phyloP scores from a whole-genome alignment of 2,113 vertebrate species.

The Marcusenius ussheri region DNA sequence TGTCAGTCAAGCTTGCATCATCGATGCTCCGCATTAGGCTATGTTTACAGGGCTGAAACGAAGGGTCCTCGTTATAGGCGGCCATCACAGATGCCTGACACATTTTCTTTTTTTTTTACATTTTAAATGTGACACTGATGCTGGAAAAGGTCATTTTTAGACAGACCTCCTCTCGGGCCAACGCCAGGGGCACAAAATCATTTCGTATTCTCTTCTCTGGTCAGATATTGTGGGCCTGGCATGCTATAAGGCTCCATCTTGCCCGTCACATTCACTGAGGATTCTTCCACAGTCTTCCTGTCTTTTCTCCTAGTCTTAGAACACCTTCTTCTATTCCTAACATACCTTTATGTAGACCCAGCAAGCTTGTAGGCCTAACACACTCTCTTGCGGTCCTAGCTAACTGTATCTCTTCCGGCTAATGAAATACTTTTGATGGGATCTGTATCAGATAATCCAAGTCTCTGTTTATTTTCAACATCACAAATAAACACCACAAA shows the following conservation, averaged over 20 bases:
- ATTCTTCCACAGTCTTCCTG: not conserved
- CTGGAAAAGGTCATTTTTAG: not conserved
- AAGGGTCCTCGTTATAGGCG: not conserved
- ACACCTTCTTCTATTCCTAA: not conserved
- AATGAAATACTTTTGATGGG: conserved; percentile 19
- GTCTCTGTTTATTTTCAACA: not conserved
- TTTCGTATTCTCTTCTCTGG: not conserved
- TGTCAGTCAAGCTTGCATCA: not conserved
- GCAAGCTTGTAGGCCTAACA: not conserved
- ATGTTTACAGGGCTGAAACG: not conserved
- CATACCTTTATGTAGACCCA: not conserved
- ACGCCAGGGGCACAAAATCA: not conserved
- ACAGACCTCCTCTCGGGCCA: not conserved
- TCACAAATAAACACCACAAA: not conserved
- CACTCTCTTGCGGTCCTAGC: not conserved
- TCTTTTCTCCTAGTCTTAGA: not conserved
- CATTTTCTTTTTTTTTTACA: not conserved
- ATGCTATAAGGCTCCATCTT: not conserved
- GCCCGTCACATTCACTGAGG: not conserved
- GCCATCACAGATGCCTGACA: not conserved
- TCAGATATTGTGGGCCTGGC: not conserved
- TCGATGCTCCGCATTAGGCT: no score
- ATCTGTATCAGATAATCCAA: not conserved
- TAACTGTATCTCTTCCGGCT: not conserved
- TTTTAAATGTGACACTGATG: not conserved